Percentiles rank a stretch among this genome's conserved stretches.
Evolutionary conservation across 2,797 vertebrate species (phyloP).

Genomic region (Sphaeramia orbicularis): DNA sequence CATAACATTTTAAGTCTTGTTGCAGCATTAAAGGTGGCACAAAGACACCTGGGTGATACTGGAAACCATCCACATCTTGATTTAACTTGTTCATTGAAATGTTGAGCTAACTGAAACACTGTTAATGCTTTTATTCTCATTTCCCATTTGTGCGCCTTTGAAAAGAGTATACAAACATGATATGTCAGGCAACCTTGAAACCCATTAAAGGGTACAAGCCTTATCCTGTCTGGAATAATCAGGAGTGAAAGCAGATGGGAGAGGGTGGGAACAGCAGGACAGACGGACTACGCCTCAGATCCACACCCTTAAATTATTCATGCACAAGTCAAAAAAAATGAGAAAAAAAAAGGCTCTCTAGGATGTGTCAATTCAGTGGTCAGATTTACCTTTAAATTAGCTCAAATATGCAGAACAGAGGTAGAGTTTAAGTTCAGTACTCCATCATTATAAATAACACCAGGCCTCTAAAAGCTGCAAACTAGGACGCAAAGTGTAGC

Average conservation of each 20-base stretch:
- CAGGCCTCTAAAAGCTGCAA: neutral
- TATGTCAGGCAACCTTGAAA: constrained; percentile 8
- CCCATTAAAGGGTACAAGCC: constrained; percentile 41
- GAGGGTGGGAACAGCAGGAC: constrained; percentile 36
- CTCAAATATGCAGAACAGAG: neutral
- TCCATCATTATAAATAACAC: constrained; percentile 13
- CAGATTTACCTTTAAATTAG: neutral
- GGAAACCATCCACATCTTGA: neutral
- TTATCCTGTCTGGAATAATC: constrained; percentile 48
- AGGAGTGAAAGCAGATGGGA: constrained; percentile 36
- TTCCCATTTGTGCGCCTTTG: neutral
- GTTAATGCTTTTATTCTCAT: neutral
- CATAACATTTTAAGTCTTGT: neutral
- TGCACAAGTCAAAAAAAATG: constrained; percentile 10
- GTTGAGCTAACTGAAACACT: neutral
- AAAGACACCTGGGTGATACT: neutral
- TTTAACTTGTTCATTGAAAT: neutral
- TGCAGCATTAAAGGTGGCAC: neutral
- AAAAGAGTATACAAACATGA: neutral
- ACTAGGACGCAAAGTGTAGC: neutral
- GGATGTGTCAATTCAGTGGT: neutral
- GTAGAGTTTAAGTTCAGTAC: constrained; percentile 3
- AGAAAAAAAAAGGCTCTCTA: too few relatives aligned
- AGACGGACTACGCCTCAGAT: constrained; percentile 21
- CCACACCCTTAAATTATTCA: constrained; percentile 43